phyloP scores from a whole-genome alignment of 2,113 vertebrate genomes.

The Thinocorus orbignyianus region DNA sequence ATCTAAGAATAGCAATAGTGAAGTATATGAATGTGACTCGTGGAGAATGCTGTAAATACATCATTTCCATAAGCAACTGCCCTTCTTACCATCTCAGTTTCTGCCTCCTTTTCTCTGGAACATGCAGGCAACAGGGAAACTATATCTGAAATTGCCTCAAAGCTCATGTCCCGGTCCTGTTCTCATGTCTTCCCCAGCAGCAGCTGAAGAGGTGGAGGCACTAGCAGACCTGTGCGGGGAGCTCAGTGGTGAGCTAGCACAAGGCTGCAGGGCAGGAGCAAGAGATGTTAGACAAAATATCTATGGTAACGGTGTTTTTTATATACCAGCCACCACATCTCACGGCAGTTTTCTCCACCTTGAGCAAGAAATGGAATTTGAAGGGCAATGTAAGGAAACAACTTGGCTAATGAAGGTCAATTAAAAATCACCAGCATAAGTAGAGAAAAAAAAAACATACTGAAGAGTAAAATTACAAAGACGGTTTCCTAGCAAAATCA shows the following conservation, averaged over 20 bases:
- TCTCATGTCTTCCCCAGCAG: not conserved
- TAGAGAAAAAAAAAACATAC: not conserved
- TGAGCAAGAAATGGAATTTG: not conserved
- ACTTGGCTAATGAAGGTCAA: not conserved
- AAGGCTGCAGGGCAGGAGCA: not conserved
- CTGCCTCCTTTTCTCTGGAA: not conserved
- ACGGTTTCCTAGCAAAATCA: not conserved
- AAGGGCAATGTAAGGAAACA: not conserved
- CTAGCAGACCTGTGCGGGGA: not conserved
- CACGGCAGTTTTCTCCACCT: not conserved
- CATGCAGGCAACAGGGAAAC: not conserved
- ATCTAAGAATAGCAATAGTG: not conserved
- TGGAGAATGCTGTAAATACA: not conserved
- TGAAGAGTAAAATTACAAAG: not conserved
- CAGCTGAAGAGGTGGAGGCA: not conserved
- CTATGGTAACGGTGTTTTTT: not conserved
- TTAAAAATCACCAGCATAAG: not conserved
- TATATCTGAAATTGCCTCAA: not conserved
- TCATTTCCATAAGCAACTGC: not conserved
- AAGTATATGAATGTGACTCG: not conserved
- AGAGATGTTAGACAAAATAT: not conserved
- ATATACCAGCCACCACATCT: not conserved
- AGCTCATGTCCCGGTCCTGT: accelerated
- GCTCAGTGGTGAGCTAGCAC: not conserved
- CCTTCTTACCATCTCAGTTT: not conserved